Base-by-base conservation (phyloP, 2,888 invertebrate species). In the Sabatieria punctata region DNA sequence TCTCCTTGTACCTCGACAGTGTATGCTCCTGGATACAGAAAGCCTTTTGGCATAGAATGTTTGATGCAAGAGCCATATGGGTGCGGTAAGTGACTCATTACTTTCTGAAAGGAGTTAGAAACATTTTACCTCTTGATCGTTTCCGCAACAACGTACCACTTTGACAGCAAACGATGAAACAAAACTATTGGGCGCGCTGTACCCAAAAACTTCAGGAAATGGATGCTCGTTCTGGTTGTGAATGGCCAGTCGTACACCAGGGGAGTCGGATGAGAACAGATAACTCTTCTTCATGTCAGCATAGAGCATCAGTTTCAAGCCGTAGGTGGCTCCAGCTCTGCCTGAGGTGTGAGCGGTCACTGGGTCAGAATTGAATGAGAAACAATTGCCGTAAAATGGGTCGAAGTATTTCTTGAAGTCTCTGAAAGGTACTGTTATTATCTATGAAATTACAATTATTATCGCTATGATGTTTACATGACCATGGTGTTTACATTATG, bases 371-470 rank as follows among this genome's bases (percentile, higher is more conserved):
- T 49, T 49, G 36, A 36, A 49, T 13, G 40, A 48, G 43, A 48
- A 49, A 23, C 49, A 49, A 24, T 49, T 47, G 30, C 49, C 49
- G 33, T 41, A 48, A n/a, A 21, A n/a, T 4, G 48, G 48, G 24
- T 48, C 48, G 2, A 48, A 2, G 4, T n/a, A 4, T 3, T 24
- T 35, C 4, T 21, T 19, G 37, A 48, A 48, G 24, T 48, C 45
- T 2, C 48, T 48, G 27, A 4, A 42, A 42, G 15, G 30, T 30
- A n/a, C n/a, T n/a, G n/a, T n/a, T n/a, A n/a, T n/a, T n/a, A n/a
- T n/a, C n/a, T n/a, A n/a, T n/a, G n/a, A n/a, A n/a, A n/a, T n/a
- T n/a, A n/a, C n/a, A n/a, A n/a, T n/a, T n/a, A n/a, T n/a, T n/a
- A n/a, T n/a, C n/a, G n/a, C n/a, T n/a, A n/a, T n/a, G n/a, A n/a